A percentile compares a stretch with the other conserved stretches of the same genome.
Conservation (phyloP, 1,140 invertebrate species). For the Heterodera schachtii region DNA sequence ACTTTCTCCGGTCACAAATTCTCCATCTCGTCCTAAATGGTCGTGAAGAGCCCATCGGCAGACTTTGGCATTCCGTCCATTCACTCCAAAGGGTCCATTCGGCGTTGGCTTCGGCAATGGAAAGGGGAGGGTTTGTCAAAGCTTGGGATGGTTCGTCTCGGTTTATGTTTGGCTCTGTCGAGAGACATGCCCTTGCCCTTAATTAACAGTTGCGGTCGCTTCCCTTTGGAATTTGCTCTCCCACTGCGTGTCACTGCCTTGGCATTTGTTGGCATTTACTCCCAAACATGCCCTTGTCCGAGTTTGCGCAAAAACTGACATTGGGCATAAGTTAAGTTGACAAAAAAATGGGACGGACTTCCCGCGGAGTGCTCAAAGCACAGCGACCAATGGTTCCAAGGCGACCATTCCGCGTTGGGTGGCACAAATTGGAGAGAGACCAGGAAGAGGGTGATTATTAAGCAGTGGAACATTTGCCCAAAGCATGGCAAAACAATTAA, state of each 20-base stretch:
- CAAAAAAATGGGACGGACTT: not conserved
- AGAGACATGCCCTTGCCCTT: not conserved
- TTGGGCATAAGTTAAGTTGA: not conserved
- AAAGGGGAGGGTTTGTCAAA: not conserved
- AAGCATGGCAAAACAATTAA: not conserved
- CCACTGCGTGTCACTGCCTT: constrained; percentile 20
- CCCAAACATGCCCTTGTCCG: constrained; percentile 23
- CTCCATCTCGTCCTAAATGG: constrained; percentile 24
- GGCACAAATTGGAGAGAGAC: constrained; percentile 9
- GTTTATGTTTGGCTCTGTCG: not conserved
- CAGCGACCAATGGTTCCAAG: constrained; percentile 23
- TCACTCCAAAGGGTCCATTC: constrained; percentile 26
- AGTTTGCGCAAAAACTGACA: constrained; percentile 27
- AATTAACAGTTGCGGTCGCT: not conserved
- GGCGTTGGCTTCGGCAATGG: not conserved
- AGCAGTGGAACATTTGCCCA: not conserved
- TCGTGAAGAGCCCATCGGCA: not conserved
- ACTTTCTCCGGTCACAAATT: constrained; percentile 27
- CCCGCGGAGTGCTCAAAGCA: constrained; percentile 17
- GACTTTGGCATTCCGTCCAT: constrained; percentile 31
- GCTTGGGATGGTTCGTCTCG: not conserved
- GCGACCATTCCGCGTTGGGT: not conserved
- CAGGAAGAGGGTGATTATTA: not conserved
- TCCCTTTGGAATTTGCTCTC: not conserved
- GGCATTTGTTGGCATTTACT: not conserved